Percentiles rank a stretch among this genome's conserved stretches.
Conservation (phyloP, 2,113 vertebrate genomes). For the Ciconia stormi region DNA sequence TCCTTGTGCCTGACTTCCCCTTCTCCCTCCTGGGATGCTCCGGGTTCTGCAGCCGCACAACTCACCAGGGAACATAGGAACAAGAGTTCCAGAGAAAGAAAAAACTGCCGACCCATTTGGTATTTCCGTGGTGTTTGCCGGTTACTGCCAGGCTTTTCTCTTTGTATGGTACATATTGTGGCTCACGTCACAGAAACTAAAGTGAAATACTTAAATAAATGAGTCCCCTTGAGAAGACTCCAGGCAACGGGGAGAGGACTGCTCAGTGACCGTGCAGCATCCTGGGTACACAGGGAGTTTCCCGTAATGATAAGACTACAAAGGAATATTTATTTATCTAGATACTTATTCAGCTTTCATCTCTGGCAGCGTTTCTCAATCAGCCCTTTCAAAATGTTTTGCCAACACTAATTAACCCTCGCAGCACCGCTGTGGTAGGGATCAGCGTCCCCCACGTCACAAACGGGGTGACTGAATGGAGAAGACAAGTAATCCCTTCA, state of each 20-base stretch:
- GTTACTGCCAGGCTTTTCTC: neutral
- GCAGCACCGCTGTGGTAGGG: neutral
- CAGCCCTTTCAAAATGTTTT: neutral
- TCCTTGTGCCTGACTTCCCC: neutral
- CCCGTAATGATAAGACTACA: neutral
- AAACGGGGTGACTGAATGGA: neutral
- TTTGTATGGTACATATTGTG: fast-evolving
- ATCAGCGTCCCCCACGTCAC: neutral
- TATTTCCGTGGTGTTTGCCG: neutral
- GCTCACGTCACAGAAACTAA: neutral
- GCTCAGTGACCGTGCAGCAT: neutral
- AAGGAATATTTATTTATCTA: neutral
- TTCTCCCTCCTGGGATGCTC: neutral
- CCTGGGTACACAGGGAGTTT: neutral
- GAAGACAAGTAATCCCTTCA: neutral
- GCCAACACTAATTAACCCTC: neutral
- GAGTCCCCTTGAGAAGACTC: neutral
- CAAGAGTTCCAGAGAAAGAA: neutral
- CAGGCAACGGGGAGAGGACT: neutral
- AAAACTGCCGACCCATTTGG: neutral
- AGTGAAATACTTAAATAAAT: neutral
- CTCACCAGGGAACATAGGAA: neutral
- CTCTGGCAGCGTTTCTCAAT: neutral
- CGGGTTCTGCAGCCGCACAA: neutral
- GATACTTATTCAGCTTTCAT: neutral